Evolutionary conservation across 2,888 invertebrate genomes (phyloP), one percentile per base, ranked within the genome.

Genomic region (Heliconius ethilla): DNA sequence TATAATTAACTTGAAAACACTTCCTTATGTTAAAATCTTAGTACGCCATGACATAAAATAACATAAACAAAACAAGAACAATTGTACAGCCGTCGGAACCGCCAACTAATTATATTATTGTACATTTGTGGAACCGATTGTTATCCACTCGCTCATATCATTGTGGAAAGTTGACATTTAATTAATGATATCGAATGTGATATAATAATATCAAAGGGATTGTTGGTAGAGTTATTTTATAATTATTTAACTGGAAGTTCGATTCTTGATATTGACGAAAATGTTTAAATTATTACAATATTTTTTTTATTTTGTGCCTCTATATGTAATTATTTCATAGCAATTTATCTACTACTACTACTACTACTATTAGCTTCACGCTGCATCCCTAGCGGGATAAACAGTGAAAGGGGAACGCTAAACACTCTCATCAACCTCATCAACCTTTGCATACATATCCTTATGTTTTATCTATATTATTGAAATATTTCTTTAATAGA

Each of bases 131-230:
- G 45, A 45, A 25, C 40, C 69, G 25, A 69, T 69, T 69, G 40
- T 69, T 27, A 45, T 69, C 69, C 37, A 67, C 66, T 40, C 69
- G 25, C 15, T 25, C 37, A 45, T 7, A 69, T 69, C 40, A 25
- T 25, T 69, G 69, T 69, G 25, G 25, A 69, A 69, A 27, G n/a
- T 69, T 69, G 69, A 40, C 40, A 40, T 69, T 40, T 69, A 69
- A 69, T 40, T 69, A 69, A 69, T 69, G 15, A 69, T 69, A 40
- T 40, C 67, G 25, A 69, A 25, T 15, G 15, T 45, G 25, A 40
- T 69, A 69, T 40, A 69, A 40, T 40, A 69, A 69, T 40, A 40
- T 45, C 10, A n/a, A 40, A 67, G 67, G 5, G 40, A 13, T n/a
- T 40, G 5, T 69, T 40, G 15, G 25, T 40, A 2, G 25, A 45